A percentile compares a stretch with the other conserved stretches of the same genome.
These are phyloP conservation scores for Leptopterna dolabrata DNA, from an alignment of 2,888 invertebrate species.

Conservation along the genomic window DNA sequence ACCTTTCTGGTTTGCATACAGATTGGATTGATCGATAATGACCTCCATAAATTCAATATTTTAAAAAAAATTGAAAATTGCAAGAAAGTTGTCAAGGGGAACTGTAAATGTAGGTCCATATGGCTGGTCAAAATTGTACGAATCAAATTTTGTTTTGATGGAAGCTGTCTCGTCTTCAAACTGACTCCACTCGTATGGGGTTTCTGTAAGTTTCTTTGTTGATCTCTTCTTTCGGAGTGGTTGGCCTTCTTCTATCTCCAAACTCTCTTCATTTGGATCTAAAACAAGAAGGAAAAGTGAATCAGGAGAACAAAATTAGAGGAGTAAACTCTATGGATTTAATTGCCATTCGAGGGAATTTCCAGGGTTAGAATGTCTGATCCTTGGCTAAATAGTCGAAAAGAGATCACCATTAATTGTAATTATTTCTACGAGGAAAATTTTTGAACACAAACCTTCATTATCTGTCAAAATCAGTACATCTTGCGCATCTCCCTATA, in stretches of 20 bases:
- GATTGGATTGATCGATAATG: neutral
- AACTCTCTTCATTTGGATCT: constrained; percentile 26
- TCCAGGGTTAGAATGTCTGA: constrained; percentile 1
- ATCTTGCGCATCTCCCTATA: constrained; percentile 20
- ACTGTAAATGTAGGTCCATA: constrained; percentile 8
- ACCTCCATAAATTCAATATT: neutral
- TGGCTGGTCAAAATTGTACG: constrained; percentile 1
- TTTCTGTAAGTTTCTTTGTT: constrained; percentile 4
- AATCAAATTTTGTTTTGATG: constrained; percentile 10
- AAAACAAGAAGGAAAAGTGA: constrained; percentile 20
- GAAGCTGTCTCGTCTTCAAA: neutral
- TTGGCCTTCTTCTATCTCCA: constrained; percentile 8
- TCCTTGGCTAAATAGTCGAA: constrained; percentile 12
- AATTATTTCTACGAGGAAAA: constrained; percentile 23
- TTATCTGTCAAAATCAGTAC: constrained; percentile 8
- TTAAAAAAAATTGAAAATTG: neutral
- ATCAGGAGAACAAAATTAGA: neutral
- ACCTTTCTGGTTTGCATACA: constrained; percentile 22
- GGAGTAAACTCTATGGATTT: constrained; percentile 10
- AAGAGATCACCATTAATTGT: constrained; percentile 18
- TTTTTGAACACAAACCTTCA: constrained; percentile 26
- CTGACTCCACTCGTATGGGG: neutral
- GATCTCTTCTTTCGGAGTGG: neutral
- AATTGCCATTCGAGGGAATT: constrained; percentile 6
- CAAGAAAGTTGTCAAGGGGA: neutral